A percentile compares a stretch with the other conserved stretches of the same genome.
Evolutionary conservation across 2,888 invertebrate species (phyloP).

Genomic region (Andrena chrysosceles): DNA sequence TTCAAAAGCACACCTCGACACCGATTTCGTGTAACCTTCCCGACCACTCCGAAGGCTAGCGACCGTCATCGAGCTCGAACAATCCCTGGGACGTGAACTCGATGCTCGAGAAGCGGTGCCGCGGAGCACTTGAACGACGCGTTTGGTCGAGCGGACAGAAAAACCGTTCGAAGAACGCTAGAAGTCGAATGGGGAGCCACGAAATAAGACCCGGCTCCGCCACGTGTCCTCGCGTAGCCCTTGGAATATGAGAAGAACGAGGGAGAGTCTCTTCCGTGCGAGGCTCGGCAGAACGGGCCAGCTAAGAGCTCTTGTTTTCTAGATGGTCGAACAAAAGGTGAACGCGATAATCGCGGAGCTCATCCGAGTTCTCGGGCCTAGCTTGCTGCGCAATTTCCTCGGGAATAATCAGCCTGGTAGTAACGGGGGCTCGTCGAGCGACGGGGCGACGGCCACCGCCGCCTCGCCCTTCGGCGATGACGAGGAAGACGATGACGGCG

Average conservation of each 20-base stretch:
- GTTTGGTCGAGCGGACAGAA: not conserved
- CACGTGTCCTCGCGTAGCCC: not conserved
- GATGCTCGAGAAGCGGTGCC: not conserved
- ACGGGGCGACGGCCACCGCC: constrained; percentile 83
- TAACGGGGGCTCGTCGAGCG: constrained; percentile 80
- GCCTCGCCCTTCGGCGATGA: constrained; percentile 84
- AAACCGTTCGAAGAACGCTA: not conserved
- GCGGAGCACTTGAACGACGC: not conserved
- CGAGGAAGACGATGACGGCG: constrained; percentile 86
- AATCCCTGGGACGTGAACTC: not conserved
- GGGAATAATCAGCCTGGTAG: constrained; percentile 85
- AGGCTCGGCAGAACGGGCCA: not conserved
- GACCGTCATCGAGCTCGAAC: not conserved
- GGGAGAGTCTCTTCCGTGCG: not conserved
- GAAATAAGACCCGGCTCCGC: not conserved
- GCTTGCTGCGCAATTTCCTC: constrained; percentile 88
- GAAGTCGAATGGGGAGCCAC: not conserved
- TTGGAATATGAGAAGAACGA: not conserved
- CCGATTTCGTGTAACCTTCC: constrained; percentile 6
- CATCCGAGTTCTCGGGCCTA: constrained; percentile 91
- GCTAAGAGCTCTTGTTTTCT: constrained; percentile 80
- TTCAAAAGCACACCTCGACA: constrained; percentile 3
- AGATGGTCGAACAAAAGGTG: constrained; percentile 92
- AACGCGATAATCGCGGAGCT: constrained; percentile 90
- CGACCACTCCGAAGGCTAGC: constrained; percentile 20